These are phyloP conservation scores for Micropoecilia bifurca DNA, from an alignment of 2,797 vertebrate species.

Conservation along the genomic window DNA sequence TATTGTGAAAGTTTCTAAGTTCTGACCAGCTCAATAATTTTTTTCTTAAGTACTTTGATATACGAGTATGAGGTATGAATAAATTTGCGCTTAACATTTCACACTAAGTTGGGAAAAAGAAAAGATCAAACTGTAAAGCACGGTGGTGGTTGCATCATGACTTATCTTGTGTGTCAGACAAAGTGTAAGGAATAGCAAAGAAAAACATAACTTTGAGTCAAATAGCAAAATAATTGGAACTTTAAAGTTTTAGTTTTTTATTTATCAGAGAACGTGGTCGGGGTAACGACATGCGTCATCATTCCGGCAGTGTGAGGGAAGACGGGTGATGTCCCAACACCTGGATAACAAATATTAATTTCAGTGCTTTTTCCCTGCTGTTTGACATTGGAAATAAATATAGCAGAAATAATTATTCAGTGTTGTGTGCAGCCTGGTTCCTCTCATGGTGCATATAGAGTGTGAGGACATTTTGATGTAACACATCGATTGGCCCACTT, in stretches of 20 bases:
- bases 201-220: background rate
- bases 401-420: background rate
- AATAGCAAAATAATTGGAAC: background rate
- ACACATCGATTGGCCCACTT: conserved; percentile 54
- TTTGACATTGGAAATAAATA: background rate
- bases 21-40: too few relatives aligned
- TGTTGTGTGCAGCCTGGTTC: background rate
- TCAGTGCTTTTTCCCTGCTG: background rate
- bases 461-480: conserved; percentile 26
- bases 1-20: too few relatives aligned
- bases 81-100: background rate
- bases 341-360: background rate
- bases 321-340: background rate
- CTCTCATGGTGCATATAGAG: conserved; percentile 29
- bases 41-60: too few relatives aligned
- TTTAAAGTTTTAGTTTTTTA: background rate
- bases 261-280: background rate
- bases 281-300: background rate
- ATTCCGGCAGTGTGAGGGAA: background rate
- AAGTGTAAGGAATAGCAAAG: background rate
- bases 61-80: background rate
- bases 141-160: background rate
- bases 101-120: background rate
- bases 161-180: background rate
- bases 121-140: background rate